phyloP scores from a whole-genome alignment of 2,113 vertebrate species.

The Atherinomorus stipes region DNA sequence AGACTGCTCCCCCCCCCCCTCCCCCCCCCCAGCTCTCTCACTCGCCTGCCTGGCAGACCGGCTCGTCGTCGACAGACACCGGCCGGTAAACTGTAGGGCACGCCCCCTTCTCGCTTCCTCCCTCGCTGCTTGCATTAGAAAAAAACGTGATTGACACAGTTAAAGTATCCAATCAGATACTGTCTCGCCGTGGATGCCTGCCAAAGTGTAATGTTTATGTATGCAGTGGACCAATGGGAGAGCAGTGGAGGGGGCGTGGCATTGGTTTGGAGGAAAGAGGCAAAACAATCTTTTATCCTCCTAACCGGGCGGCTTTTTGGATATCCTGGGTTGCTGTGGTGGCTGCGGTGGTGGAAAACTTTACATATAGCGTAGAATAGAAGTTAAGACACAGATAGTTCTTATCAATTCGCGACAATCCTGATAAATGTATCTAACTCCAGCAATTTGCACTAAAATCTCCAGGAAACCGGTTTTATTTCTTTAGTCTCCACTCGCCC shows the following conservation, averaged over 20 bases:
- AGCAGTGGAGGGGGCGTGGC: slow-evolving; percentile 79
- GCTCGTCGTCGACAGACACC: slow-evolving; percentile 72
- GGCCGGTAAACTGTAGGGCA: slow-evolving; percentile 81
- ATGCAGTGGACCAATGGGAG: slow-evolving; percentile 72
- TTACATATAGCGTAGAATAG: slow-evolving; percentile 70
- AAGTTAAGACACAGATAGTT: slow-evolving; percentile 39
- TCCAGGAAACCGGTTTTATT: slow-evolving; percentile 75
- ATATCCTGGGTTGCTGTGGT: slow-evolving; percentile 58
- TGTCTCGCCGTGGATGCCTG: slow-evolving; percentile 75
- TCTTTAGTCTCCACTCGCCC: slow-evolving; percentile 74
- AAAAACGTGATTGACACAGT: slow-evolving; percentile 59
- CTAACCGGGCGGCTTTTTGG: slow-evolving; percentile 79
- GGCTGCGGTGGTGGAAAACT: slow-evolving; percentile 52
- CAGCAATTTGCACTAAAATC: slow-evolving; percentile 72
- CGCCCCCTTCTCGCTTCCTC: slow-evolving; percentile 65
- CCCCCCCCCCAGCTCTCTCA: slow-evolving; percentile 11
- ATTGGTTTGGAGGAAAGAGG: slow-evolving; percentile 80
- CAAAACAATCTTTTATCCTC: slow-evolving; percentile 84
- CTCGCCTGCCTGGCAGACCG: slow-evolving; percentile 38
- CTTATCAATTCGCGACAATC: slow-evolving; percentile 66
- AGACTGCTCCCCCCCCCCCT: slow-evolving; percentile 41
- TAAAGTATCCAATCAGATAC: slow-evolving; percentile 68
- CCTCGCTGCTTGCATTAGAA: slow-evolving; percentile 42
- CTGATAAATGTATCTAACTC: slow-evolving; percentile 82
- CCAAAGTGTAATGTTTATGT: slow-evolving; percentile 83